A percentile compares a stretch with the other conserved stretches of the same genome.
phyloP scores from a whole-genome alignment of 2,888 invertebrate species.

The Sinelater perroti region DNA sequence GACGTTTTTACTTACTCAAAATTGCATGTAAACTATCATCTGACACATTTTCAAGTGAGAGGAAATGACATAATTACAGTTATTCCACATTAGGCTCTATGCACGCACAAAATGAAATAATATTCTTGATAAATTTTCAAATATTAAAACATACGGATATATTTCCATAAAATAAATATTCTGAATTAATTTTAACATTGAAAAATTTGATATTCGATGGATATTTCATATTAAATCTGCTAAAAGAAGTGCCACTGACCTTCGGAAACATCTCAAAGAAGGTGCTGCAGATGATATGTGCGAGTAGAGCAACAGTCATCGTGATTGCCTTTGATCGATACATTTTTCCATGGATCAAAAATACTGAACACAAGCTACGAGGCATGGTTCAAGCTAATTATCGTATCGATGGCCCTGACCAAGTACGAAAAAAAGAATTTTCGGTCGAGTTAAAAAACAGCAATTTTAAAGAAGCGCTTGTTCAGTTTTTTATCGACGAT shows the following conservation, averaged over 20 bases:
- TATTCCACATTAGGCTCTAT: too few relatives aligned
- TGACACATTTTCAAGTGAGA: too few relatives aligned
- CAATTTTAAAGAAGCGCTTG: constrained; percentile 38
- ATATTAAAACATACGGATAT: too few relatives aligned
- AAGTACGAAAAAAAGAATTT: constrained; percentile 39
- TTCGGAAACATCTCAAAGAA: constrained; percentile 36
- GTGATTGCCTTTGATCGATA: constrained; percentile 43
- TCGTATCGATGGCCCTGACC: constrained; percentile 37
- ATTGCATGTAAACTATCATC: too few relatives aligned
- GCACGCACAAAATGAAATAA: too few relatives aligned
- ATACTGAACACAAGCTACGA: constrained; percentile 38
- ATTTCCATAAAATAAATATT: too few relatives aligned
- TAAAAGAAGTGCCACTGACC: constrained; percentile 36
- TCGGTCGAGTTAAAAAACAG: constrained; percentile 39
- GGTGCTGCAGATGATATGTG: constrained; percentile 25
- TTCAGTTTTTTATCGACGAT: constrained; percentile 28
- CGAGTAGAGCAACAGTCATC: constrained; percentile 19
- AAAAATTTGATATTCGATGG: constrained; percentile 36
- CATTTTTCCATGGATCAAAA: constrained; percentile 43
- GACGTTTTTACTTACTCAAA: too few relatives aligned
- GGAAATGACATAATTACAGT: too few relatives aligned
- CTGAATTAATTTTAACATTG: too few relatives aligned
- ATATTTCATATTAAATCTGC: constrained; percentile 37
- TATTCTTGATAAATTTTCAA: too few relatives aligned
- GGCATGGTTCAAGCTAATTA: constrained; percentile 24